A percentile compares a stretch with the other conserved stretches of the same genome.
phyloP scores from a whole-genome alignment of 2,797 vertebrate genomes.

The Melanotaenia nigrans region DNA sequence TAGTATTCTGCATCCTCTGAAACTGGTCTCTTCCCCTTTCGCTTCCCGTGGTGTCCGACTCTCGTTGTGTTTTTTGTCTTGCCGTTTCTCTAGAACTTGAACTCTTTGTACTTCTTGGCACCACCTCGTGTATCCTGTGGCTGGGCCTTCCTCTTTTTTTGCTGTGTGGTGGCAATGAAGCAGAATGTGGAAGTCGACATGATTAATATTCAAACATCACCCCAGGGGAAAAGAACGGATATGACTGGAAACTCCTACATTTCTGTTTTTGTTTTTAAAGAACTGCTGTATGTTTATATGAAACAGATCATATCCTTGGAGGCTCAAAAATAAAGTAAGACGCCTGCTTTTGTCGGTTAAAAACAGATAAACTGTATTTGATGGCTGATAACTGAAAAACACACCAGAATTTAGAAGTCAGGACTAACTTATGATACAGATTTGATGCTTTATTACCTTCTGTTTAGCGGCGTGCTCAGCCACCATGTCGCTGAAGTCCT shows the following conservation, averaged over 20 bases:
- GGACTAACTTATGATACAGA: background rate
- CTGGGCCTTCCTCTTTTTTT: slow-evolving; percentile 95
- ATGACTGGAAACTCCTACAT: background rate
- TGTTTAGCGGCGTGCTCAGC: slow-evolving; percentile 95
- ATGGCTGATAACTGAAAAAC: background rate
- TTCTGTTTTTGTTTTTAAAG: background rate
- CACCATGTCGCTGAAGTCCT: slow-evolving; percentile 98
- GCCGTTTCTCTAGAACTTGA: slow-evolving; percentile 87
- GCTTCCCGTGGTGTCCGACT: slow-evolving; percentile 17
- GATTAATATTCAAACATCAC: slow-evolving; percentile 31
- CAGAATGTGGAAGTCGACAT: background rate
- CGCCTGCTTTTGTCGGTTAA: background rate
- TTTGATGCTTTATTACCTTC: slow-evolving; percentile 83
- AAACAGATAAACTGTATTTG: background rate
- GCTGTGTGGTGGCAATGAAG: slow-evolving; percentile 72
- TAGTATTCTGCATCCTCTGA: slow-evolving; percentile 27
- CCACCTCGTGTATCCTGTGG: slow-evolving; percentile 89
- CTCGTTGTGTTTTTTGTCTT: background rate
- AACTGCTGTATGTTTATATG: background rate
- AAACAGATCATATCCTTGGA: background rate
- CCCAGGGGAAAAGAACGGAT: background rate
- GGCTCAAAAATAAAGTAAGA: too few species aligned
- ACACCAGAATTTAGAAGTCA: background rate
- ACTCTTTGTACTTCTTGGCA: slow-evolving; percentile 96
- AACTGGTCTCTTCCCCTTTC: slow-evolving; percentile 32